These are phyloP conservation scores for Donacobius atricapilla DNA, from an alignment of 2,113 vertebrate genomes.

Conservation along the genomic window DNA sequence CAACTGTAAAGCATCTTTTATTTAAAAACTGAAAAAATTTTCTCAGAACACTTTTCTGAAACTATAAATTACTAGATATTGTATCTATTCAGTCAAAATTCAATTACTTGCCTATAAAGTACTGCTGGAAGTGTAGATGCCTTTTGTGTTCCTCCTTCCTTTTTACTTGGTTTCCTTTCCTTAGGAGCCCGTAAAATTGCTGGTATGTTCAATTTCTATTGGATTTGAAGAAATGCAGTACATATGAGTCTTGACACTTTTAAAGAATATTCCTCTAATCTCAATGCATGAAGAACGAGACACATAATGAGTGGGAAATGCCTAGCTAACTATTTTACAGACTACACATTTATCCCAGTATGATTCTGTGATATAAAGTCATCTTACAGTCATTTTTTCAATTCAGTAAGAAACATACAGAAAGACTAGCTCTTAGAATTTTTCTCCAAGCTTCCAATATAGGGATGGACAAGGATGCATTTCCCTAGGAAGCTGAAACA, in stretches of 20 bases:
- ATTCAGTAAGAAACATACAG: background rate
- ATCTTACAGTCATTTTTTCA: background rate
- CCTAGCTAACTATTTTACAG: background rate
- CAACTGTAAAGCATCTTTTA: background rate
- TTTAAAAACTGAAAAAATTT: background rate
- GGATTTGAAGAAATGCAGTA: slow-evolving; percentile 65
- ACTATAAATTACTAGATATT: background rate
- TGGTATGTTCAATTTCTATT: slow-evolving; percentile 90
- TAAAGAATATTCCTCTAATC: background rate
- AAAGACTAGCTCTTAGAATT: background rate
- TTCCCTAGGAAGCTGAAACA: slow-evolving; percentile 14
- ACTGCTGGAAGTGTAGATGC: slow-evolving; percentile 85
- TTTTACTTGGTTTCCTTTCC: slow-evolving; percentile 96
- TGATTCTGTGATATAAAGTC: background rate
- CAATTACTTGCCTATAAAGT: slow-evolving; percentile 89
- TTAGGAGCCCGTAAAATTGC: slow-evolving; percentile 91
- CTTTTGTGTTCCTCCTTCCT: slow-evolving; percentile 92
- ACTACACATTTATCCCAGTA: background rate
- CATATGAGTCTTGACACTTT: slow-evolving; percentile 19
- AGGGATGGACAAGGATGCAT: background rate
- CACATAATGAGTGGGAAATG: background rate
- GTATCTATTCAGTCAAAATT: background rate
- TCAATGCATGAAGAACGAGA: background rate
- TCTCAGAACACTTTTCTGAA: background rate
- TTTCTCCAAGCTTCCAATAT: background rate